Evolutionary conservation across 2,888 invertebrate genomes (phyloP), one percentile per base, ranked within the genome.

Genomic region (Aproaerema taeniolella): DNA sequence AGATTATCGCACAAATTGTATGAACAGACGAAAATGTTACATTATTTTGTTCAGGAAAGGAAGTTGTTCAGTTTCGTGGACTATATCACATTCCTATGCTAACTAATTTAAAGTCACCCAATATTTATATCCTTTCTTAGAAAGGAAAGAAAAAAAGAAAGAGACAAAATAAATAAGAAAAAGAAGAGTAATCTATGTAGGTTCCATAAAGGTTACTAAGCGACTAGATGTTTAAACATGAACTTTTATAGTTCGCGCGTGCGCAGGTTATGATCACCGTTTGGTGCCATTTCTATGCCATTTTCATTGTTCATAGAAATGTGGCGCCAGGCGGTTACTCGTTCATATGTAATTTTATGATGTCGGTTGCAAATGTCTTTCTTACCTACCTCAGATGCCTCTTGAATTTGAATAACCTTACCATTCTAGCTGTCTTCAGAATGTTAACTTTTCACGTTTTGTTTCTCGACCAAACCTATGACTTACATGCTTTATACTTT

Each of bases 231-330:
- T 52, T 59, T 59, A 66, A 63, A 55, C 50, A 57, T 58, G 59
- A 55, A 59, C 59, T 61, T 72, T 75, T 74, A 75, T 66, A 61
- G 61, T 48, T 42, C 37, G 63, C 66, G 67, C 70, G 69, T 74
- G 74, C 70, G 65, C 62, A 48, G 69, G 68, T 71, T 79, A 74
- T 77, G 75, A 78, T 75, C 63, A 53, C 61, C 61, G 67, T 60
- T 74, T 68, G 79, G 79, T 82, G 83, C 78, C 80, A 72, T 72
- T 75, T 72, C 62, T 74, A 72, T 69, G 60, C 31, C 41, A 41
- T 69, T 74, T 79, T 79, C 75, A 83, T 83, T 85, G 82, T 85
- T 81, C 78, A 80, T 71, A 78, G 78, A 79, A 80, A 67, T 66
- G 67, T 72, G 83, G 81, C 83, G 85, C 81, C 83, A n/a, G 58